Percentiles rank a stretch among this genome's conserved stretches.
These are phyloP conservation scores for Eudorcas thomsonii DNA, from an alignment of 2,113 vertebrate species.

Conservation along the genomic window DNA sequence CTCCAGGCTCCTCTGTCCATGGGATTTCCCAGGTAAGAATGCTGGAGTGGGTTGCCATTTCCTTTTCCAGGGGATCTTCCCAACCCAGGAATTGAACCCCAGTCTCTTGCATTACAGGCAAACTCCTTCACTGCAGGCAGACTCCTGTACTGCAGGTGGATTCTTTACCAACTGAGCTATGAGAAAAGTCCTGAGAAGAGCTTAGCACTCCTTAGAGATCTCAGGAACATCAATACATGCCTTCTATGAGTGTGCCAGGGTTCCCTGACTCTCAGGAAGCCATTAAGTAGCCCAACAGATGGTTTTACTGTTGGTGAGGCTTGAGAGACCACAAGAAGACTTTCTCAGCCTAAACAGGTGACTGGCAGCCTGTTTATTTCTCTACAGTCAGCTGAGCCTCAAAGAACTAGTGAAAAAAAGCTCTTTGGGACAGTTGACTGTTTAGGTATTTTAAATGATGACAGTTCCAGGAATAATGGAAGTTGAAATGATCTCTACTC, in stretches of 20 bases:
- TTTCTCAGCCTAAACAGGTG: background rate
- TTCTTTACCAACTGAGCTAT: background rate
- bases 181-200: background rate
- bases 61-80: background rate
- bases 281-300: background rate
- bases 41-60: background rate
- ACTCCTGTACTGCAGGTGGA: rapidly evolving
- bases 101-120: background rate
- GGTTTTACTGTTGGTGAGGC: background rate
- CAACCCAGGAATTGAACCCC: background rate
- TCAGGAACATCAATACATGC: background rate
- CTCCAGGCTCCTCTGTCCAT: background rate
- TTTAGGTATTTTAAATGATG: background rate
- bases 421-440: background rate
- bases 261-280: background rate
- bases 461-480: background rate
- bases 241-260: background rate
- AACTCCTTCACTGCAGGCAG: background rate
- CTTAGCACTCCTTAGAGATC: background rate
- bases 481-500: background rate
- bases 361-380: background rate
- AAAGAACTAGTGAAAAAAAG: background rate
- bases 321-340: background rate
- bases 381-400: background rate
- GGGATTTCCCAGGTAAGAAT: background rate